Evolutionary conservation across 2,888 invertebrate species (phyloP).

Genomic region (Phortica okadai): DNA sequence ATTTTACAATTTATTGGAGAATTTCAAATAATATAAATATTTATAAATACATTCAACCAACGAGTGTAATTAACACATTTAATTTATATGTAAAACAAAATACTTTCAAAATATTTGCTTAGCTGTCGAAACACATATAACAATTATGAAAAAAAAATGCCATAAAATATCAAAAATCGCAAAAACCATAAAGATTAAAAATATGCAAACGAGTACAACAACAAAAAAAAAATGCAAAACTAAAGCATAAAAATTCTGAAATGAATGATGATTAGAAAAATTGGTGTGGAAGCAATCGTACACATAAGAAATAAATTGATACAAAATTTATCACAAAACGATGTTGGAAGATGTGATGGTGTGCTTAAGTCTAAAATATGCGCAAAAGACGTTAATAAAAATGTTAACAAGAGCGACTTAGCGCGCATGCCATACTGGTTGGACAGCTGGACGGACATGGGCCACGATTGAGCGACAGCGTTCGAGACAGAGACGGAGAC

Average conservation of each 20-base stretch:
- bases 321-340: no score
- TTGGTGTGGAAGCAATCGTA: background rate
- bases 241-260: conserved; percentile 1
- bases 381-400: conserved; percentile 21
- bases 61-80: no score
- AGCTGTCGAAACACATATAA: no score
- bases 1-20: no score
- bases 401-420: conserved; percentile 15
- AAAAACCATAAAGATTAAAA: background rate
- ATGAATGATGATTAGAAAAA: background rate
- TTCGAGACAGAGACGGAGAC: background rate
- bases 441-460: no score
- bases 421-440: background rate
- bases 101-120: no score
- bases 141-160: background rate
- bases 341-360: no score
- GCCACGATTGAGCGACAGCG: background rate
- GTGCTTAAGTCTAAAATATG: conserved; percentile 8
- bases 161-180: background rate
- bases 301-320: background rate
- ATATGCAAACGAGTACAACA: background rate
- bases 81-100: no score
- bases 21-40: no score
- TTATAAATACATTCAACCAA: no score
- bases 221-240: background rate